Percentiles rank a stretch among this genome's conserved stretches.
Conservation (phyloP, 2,797 vertebrate genomes). For the Rhynchotus rufescens region DNA sequence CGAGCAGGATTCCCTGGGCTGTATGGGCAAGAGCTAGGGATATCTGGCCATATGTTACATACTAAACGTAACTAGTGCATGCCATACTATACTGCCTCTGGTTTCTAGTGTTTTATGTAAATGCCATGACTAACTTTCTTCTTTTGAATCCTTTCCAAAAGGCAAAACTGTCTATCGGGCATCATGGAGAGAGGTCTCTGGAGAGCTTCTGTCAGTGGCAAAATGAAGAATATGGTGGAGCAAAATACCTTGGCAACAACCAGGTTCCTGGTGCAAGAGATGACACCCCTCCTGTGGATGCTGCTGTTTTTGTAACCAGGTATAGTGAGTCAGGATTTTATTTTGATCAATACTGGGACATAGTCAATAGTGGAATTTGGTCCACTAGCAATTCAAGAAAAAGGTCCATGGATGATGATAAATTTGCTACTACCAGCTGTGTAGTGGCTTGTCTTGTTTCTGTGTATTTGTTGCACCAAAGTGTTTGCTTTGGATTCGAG, state of each 20-base stretch:
- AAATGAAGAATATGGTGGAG: constrained; percentile 90
- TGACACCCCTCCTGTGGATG: constrained; percentile 89
- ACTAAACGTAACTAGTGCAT: not conserved
- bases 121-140: not conserved
- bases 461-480: not conserved
- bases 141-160: constrained; percentile 52
- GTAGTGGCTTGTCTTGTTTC: not conserved
- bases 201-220: constrained; percentile 99
- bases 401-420: not conserved
- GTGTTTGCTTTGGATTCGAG: not conserved
- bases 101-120: not conserved
- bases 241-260: constrained; percentile 91
- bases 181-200: constrained; percentile 94
- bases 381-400: not conserved
- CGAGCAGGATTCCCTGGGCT: not conserved
- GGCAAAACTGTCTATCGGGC: constrained; percentile 90
- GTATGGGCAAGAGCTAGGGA: not conserved
- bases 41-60: not conserved
- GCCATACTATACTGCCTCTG: not conserved
- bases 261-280: constrained; percentile 91
- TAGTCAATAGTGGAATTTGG: not conserved
- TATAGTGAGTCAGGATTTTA: constrained; percentile 59
- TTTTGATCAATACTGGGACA: not conserved
- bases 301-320: constrained; percentile 96
- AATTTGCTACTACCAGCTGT: not conserved